Evolutionary conservation across 2,888 invertebrate genomes (phyloP).

Genomic region (Byasa hedistus): DNA sequence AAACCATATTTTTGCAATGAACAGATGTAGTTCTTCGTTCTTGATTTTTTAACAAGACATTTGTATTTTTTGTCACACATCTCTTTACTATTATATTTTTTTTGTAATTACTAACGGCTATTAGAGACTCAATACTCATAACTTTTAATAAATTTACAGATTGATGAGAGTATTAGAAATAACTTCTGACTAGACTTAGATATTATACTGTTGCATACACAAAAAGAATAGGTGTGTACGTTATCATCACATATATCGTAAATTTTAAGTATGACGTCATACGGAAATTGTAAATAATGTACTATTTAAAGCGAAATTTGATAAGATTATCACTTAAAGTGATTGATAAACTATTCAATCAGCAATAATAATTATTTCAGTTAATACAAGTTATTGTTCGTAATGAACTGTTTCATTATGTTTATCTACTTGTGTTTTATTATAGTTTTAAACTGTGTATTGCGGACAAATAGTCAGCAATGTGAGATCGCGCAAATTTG

Average conservation of each 20-base stretch:
- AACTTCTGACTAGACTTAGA: too few species aligned
- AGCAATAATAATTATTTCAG: conserved; percentile 40
- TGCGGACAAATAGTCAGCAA: conserved; percentile 40
- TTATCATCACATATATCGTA: not conserved
- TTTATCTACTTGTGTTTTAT: conserved; percentile 19
- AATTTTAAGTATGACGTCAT: not conserved
- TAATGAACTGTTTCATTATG: conserved; percentile 29
- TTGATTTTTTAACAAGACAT: too few species aligned
- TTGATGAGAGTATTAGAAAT: too few species aligned
- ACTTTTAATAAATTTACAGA: too few species aligned
- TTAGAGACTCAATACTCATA: too few species aligned
- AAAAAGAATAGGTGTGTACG: too few species aligned
- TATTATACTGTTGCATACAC: too few species aligned
- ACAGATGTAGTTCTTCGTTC: too few species aligned
- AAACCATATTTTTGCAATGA: too few species aligned
- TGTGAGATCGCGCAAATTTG: conserved; percentile 60
- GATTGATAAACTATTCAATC: conserved; percentile 29
- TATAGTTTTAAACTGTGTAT: conserved; percentile 32
- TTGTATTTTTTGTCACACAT: too few species aligned
- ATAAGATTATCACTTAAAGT: conserved; percentile 27
- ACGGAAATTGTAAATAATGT: conserved; percentile 19
- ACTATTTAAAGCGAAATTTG: conserved; percentile 18
- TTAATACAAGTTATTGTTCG: conserved; percentile 22
- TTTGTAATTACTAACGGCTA: too few species aligned
- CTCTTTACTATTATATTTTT: too few species aligned